phyloP scores from a whole-genome alignment of 2,888 invertebrate genomes.

The Parthenolecanium corni region DNA sequence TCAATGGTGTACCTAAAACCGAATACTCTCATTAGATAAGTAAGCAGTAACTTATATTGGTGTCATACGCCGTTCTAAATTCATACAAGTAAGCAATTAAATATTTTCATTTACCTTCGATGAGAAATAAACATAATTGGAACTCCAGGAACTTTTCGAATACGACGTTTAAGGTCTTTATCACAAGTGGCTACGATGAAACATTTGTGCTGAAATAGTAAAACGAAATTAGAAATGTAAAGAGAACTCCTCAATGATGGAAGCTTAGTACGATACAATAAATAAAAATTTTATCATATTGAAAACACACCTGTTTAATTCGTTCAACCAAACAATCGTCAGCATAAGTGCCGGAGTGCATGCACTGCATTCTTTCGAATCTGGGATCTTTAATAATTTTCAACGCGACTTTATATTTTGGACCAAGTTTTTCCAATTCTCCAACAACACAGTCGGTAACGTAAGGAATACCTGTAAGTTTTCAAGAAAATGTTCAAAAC shows the following conservation, averaged over 20 bases:
- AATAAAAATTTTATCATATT: not conserved
- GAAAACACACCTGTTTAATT: slow-evolving; percentile 57
- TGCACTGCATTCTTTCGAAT: slow-evolving; percentile 82
- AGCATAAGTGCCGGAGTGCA: slow-evolving; percentile 97
- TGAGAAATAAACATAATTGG: slow-evolving; percentile 96
- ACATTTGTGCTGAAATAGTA: slow-evolving; percentile 72
- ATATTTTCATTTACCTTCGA: slow-evolving; percentile 46
- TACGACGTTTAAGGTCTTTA: slow-evolving; percentile 86
- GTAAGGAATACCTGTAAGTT: slow-evolving; percentile 71
- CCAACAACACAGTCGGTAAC: slow-evolving; percentile 96
- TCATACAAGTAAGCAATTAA: not conserved
- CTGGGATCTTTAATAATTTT: slow-evolving; percentile 90
- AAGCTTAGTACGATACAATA: not conserved
- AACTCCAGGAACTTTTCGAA: slow-evolving; percentile 95
- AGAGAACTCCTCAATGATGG: too few relatives aligned
- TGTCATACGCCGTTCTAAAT: not conserved
- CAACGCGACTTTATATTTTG: slow-evolving; percentile 86
- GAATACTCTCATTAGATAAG: slow-evolving; percentile 7
- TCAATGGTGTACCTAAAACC: slow-evolving; percentile 71
- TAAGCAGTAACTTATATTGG: not conserved
- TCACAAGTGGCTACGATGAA: slow-evolving; percentile 99
- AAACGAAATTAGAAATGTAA: slow-evolving; percentile 8
- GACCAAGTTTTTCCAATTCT: slow-evolving; percentile 92
- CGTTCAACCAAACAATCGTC: slow-evolving; percentile 96
- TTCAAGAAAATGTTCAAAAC: not conserved